phyloP scores from a whole-genome alignment of 1,140 invertebrate species.

The Acromyrmex heyeri region DNA sequence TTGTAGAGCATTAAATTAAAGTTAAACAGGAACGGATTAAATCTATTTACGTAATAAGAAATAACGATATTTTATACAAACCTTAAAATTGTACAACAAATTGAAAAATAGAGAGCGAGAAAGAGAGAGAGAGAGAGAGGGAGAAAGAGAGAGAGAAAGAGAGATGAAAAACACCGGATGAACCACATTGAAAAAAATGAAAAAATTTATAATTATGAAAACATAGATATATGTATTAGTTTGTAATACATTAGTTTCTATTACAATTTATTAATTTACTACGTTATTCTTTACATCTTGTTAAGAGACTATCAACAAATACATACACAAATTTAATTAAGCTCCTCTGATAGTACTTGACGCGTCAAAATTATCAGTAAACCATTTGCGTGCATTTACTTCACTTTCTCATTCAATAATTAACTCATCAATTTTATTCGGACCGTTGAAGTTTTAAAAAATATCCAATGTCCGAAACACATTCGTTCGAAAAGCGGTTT shows the following conservation, averaged over 20 bases:
- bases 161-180: not conserved
- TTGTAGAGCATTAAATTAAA: not conserved
- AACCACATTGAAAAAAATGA: not conserved
- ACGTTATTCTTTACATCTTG: not conserved
- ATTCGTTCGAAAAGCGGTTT: not conserved
- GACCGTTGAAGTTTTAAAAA: not conserved
- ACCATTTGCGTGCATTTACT: not conserved
- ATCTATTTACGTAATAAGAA: not conserved
- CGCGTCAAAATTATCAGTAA: not conserved
- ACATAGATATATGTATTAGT: not conserved
- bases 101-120: not conserved
- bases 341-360: not conserved
- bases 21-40: not conserved
- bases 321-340: conserved; percentile 13
- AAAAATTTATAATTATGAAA: not conserved
- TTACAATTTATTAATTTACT: not conserved
- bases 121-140: too few species aligned
- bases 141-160: not conserved
- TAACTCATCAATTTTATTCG: conserved; percentile 7
- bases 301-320: not conserved
- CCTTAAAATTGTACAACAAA: not conserved
- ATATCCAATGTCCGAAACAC: not conserved
- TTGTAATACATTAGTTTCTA: not conserved
- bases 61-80: not conserved
- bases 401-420: not conserved